Conservation (phyloP, 2,888 invertebrate genomes). For the Caenorhabditis zanzibari region DNA sequence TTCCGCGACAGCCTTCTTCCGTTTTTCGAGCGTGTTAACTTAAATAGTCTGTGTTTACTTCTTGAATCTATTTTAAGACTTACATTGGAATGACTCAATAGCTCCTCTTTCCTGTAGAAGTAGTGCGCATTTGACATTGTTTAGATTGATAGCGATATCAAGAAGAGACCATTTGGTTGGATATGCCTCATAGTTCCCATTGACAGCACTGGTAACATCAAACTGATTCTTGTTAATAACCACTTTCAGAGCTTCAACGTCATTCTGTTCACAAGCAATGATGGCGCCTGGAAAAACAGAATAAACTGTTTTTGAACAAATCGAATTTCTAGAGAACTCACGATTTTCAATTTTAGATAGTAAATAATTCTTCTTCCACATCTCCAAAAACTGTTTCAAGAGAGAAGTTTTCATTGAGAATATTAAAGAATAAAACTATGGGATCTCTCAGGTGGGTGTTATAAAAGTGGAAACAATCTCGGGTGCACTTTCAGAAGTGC, state of each 20-base stretch:
- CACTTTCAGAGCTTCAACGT: slow-evolving; percentile 93
- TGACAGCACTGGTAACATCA: slow-evolving; percentile 90
- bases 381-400: background rate
- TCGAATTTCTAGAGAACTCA: background rate
- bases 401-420: background rate
- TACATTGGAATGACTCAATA: slow-evolving; percentile 83
- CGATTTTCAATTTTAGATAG: background rate
- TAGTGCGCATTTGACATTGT: slow-evolving; percentile 92
- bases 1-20: slow-evolving; percentile 67
- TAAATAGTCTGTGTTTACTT: slow-evolving; percentile 36
- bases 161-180: slow-evolving; percentile 88
- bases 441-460: background rate
- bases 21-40: slow-evolving; percentile 71
- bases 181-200: slow-evolving; percentile 85
- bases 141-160: slow-evolving; percentile 94
- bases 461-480: background rate
- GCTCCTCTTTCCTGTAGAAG: slow-evolving; percentile 89
- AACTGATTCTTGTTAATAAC: slow-evolving; percentile 94
- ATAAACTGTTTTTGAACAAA: background rate
- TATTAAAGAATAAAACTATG: background rate
- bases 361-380: background rate
- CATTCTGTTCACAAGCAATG: slow-evolving; percentile 96
- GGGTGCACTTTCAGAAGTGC: slow-evolving; percentile 17
- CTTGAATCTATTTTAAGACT: slow-evolving; percentile 1
- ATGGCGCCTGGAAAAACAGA: slow-evolving; percentile 85